Evolutionary conservation across 2,113 vertebrate species (phyloP).

Genomic region (Marcusenius ussheri): DNA sequence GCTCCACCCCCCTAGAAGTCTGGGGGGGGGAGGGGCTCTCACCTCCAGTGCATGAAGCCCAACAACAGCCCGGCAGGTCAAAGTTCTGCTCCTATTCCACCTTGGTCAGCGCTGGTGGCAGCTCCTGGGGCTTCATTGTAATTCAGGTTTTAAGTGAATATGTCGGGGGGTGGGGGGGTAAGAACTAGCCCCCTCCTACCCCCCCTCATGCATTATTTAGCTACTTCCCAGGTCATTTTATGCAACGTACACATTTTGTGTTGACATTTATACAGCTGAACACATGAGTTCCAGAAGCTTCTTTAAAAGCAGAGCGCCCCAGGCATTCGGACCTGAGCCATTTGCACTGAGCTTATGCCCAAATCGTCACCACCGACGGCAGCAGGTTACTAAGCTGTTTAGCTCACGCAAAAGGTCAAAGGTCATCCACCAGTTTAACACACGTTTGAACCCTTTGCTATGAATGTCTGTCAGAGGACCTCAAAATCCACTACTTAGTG

Average conservation of each 20-base stretch:
- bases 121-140: constrained; percentile 7
- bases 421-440: not conserved
- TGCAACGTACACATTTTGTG: not conserved
- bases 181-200: not conserved
- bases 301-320: not conserved
- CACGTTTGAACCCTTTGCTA: not conserved
- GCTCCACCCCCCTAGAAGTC: not conserved
- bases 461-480: not conserved
- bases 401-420: not conserved
- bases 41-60: not conserved
- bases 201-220: not conserved
- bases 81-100: not conserved
- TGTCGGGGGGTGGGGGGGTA: not conserved
- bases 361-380: not conserved
- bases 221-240: not conserved
- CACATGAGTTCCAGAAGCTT: not conserved
- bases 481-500: not conserved
- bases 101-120: not conserved
- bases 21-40: not conserved
- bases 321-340: not conserved
- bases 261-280: not conserved
- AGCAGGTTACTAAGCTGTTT: not conserved
- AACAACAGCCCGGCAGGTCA: constrained; percentile 12
- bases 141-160: constrained; percentile 5
- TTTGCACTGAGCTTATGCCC: not conserved